Evolutionary conservation across 2,888 invertebrate genomes (phyloP).

Genomic region (Axea sp.): DNA sequence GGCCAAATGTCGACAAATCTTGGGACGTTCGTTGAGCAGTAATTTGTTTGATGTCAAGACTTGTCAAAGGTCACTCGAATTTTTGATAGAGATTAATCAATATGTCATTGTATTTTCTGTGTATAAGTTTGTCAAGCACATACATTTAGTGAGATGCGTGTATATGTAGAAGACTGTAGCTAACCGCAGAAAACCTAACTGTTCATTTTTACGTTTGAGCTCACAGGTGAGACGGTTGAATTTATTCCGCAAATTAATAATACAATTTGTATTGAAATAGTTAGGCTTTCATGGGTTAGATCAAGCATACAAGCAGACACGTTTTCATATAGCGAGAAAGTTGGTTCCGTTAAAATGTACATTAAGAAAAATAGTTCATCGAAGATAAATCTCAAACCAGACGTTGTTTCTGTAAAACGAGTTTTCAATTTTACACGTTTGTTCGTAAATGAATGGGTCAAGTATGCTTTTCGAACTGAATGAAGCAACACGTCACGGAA

Average conservation of each 20-base stretch:
- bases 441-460: conserved; percentile 1
- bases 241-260: no score
- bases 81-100: conserved; percentile 18
- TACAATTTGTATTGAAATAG: no score
- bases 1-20: conserved; percentile 21
- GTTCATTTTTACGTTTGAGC: no score
- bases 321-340: conserved; percentile 53
- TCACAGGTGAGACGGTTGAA: no score
- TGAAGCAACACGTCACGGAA: conserved; percentile 62
- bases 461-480: conserved; percentile 18
- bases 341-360: conserved; percentile 37
- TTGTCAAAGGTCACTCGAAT: conserved; percentile 26
- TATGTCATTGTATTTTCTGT: conserved; percentile 40
- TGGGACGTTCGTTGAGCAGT: conserved; percentile 19
- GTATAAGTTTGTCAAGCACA: conserved; percentile 60
- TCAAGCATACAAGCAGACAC: conserved; percentile 57
- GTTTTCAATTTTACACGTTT: conserved; percentile 21
- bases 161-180: conserved; percentile 51
- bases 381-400: conserved; percentile 59
- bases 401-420: conserved; percentile 12
- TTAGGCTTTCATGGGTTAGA: conserved; percentile 50
- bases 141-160: conserved; percentile 62
- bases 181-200: conserved; percentile 55
- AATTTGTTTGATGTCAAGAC: conserved; percentile 2
- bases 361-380: conserved; percentile 53